phyloP scores from a whole-genome alignment of 2,113 vertebrate species.

The Solea senegalensis region DNA sequence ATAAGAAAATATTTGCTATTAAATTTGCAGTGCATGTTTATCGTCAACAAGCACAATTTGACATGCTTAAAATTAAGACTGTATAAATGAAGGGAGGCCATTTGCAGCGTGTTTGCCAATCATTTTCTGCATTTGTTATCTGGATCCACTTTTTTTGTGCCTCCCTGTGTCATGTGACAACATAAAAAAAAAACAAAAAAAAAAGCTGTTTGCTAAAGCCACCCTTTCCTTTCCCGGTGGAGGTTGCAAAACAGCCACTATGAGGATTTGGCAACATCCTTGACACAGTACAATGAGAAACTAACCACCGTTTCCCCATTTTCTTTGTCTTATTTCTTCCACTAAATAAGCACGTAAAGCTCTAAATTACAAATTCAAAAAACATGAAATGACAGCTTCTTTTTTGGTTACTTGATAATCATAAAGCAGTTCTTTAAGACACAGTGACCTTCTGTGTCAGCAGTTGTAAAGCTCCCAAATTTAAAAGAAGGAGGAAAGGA shows the following conservation, averaged over 20 bases:
- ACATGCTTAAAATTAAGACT: conserved; percentile 38
- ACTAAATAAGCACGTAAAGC: neutral
- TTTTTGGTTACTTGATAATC: neutral
- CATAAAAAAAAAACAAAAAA: neutral
- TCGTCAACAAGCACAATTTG: conserved; percentile 61
- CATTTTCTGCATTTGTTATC: conserved; percentile 4
- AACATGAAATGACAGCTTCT: too few species aligned
- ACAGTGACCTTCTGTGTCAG: conserved; percentile 26
- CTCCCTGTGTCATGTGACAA: conserved; percentile 23
- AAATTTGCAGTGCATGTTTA: conserved; percentile 54
- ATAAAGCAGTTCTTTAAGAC: neutral
- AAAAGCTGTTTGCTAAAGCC: conserved; percentile 17
- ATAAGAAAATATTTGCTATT: conserved; percentile 35
- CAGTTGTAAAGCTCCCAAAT: conserved; percentile 43
- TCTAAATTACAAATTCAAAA: neutral
- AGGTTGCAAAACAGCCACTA: conserved; percentile 59
- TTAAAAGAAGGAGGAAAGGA: conserved; percentile 31
- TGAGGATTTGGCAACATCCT: conserved; percentile 74
- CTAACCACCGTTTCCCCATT: conserved; percentile 52
- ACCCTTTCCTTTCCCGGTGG: conserved; percentile 62
- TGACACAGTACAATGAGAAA: conserved; percentile 31
- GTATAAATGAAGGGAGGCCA: conserved; percentile 42
- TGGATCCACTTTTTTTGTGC: conserved; percentile 2
- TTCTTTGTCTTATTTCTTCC: conserved; percentile 26
- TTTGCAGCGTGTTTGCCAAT: conserved; percentile 8